phyloP scores from a whole-genome alignment of 2,797 vertebrate species.

The Microctenopoma steveboyesi region DNA sequence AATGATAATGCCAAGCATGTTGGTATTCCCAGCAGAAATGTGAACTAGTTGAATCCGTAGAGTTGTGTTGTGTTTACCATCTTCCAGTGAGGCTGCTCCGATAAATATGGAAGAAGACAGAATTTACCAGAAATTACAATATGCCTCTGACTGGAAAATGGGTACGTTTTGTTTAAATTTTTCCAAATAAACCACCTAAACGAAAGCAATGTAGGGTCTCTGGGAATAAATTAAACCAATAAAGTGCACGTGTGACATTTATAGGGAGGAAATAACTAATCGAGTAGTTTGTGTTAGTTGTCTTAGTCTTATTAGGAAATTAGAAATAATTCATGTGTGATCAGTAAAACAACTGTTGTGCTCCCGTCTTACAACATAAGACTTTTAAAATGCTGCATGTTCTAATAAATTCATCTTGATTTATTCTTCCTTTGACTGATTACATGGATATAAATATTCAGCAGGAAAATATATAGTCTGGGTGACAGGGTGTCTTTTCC shows the following conservation, averaged over 20 bases:
- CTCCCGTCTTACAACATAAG: constrained; percentile 35
- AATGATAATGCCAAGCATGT: constrained; percentile 60
- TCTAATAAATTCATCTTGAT: constrained; percentile 74
- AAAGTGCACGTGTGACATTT: no score
- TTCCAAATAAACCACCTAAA: not conserved
- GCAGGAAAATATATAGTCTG: constrained; percentile 70
- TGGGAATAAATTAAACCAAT: no score
- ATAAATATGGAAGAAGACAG: constrained; percentile 53
- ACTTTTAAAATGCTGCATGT: constrained; percentile 49
- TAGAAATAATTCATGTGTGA: not conserved
- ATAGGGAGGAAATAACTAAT: not conserved
- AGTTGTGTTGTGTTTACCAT: constrained; percentile 57
- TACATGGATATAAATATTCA: constrained; percentile 78
- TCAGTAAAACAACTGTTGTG: constrained; percentile 33
- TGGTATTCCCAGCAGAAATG: constrained; percentile 68
- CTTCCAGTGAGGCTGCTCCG: constrained; percentile 42
- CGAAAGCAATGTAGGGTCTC: not conserved
- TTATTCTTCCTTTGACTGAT: constrained; percentile 77
- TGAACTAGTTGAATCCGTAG: constrained; percentile 69
- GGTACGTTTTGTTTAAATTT: not conserved
- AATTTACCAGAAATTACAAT: constrained; percentile 37
- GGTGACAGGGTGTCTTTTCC: constrained; percentile 72
- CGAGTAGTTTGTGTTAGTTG: not conserved
- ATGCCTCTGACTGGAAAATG: constrained; percentile 22
- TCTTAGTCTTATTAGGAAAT: not conserved